Percentiles rank a stretch among this genome's conserved stretches.
phyloP scores from a whole-genome alignment of 2,888 invertebrate genomes.

The Drosophila macrospina region DNA sequence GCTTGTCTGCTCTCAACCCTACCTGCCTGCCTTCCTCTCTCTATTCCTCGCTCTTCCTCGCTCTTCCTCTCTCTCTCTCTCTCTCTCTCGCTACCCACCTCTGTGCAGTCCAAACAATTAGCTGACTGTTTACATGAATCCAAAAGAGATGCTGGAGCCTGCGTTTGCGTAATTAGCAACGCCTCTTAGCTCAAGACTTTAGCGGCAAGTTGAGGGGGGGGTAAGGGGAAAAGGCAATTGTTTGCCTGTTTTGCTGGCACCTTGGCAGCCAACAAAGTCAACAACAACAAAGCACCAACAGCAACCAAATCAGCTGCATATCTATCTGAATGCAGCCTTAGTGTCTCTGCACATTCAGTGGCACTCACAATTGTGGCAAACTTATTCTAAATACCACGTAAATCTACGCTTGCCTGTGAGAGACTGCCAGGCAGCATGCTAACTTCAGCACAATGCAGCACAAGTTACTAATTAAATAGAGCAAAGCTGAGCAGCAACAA shows the following conservation, averaged over 20 bases:
- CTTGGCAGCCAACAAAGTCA: slow-evolving; percentile 57
- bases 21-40: background rate
- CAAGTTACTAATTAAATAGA: too few species aligned
- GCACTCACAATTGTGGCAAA: slow-evolving; percentile 10
- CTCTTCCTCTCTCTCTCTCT: background rate
- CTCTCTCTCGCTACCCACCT: background rate
- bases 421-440: background rate
- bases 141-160: slow-evolving; percentile 56
- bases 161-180: slow-evolving; percentile 71
- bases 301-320: slow-evolving; percentile 48
- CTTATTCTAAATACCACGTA: slow-evolving; percentile 17
- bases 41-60: background rate
- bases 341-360: slow-evolving; percentile 8
- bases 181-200: slow-evolving; percentile 31
- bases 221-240: slow-evolving; percentile 38
- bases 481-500: too few species aligned
- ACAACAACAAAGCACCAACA: slow-evolving; percentile 53
- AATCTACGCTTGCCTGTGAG: background rate
- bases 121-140: slow-evolving; percentile 68
- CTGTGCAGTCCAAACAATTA: slow-evolving; percentile 63
- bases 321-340: slow-evolving; percentile 22
- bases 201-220: background rate
- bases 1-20: slow-evolving; percentile 1
- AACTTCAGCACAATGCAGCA: too few species aligned
- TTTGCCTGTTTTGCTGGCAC: slow-evolving; percentile 50